Conservation (phyloP, 2,113 vertebrate species). For the Mastomys natalensis region DNA sequence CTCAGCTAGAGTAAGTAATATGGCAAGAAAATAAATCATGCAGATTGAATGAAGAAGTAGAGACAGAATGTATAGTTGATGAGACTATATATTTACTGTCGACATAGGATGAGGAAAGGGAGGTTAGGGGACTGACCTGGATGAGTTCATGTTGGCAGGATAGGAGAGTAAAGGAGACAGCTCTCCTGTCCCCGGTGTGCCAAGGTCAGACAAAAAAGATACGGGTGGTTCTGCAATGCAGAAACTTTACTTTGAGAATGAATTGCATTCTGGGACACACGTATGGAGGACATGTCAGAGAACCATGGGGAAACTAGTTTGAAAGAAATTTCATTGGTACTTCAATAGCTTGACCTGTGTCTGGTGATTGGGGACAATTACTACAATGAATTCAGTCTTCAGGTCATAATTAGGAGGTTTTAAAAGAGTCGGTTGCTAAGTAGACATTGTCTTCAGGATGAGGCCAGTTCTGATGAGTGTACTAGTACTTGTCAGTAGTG, state of each 20-base stretch:
- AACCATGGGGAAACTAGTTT: not conserved
- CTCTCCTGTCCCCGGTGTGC: not conserved
- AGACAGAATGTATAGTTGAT: not conserved
- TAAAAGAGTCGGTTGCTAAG: not conserved
- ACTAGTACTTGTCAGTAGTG: not conserved
- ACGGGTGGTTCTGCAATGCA: not conserved
- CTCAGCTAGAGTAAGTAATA: not conserved
- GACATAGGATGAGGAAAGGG: not conserved
- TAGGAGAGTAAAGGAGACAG: not conserved
- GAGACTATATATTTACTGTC: not conserved
- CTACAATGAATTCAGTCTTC: not conserved
- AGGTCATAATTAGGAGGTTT: not conserved
- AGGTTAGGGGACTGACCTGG: not conserved
- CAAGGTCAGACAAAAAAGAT: not conserved
- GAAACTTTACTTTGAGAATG: not conserved
- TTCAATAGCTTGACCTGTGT: not conserved
- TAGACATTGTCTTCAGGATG: not conserved
- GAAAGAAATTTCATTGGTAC: not conserved
- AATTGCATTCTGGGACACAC: not conserved
- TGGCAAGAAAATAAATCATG: not conserved
- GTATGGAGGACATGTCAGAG: not conserved
- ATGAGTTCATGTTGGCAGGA: not conserved
- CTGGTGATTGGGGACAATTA: not conserved
- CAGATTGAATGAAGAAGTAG: not conserved
- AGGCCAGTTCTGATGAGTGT: not conserved